These are phyloP conservation scores for Hypocryptadius cinnamomeus DNA, from an alignment of 2,113 vertebrate species.

Conservation along the genomic window DNA sequence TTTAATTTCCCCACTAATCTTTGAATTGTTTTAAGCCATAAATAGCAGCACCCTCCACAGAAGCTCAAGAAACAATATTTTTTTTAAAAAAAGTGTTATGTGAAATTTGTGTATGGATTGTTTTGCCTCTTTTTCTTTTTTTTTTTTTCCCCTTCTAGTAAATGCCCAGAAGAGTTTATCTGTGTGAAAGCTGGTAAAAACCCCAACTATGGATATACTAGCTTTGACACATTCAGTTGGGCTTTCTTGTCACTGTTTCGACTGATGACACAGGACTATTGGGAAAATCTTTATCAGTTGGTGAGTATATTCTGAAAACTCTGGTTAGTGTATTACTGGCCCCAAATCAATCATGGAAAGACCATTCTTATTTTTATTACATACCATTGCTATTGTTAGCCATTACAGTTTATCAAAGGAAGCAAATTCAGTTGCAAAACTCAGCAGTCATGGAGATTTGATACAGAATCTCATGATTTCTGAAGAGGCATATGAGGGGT, in stretches of 20 bases:
- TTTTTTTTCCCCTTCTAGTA: slow-evolving; percentile 48
- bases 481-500: not conserved
- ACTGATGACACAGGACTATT: slow-evolving; percentile 95
- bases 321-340: not conserved
- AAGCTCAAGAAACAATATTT: not conserved
- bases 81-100: not conserved
- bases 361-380: not conserved
- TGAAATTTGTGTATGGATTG: not conserved
- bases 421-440: not conserved
- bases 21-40: not conserved
- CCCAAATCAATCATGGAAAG: not conserved
- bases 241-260: slow-evolving; percentile 93
- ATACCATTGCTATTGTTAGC: not conserved
- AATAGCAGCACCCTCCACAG: not conserved
- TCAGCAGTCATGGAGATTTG: not conserved
- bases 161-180: slow-evolving; percentile 80
- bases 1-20: no score
- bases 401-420: not conserved
- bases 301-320: slow-evolving; percentile 60
- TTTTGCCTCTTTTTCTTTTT: not conserved
- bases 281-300: slow-evolving; percentile 95
- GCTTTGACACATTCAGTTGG: slow-evolving; percentile 94
- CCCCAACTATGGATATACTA: slow-evolving; percentile 91
- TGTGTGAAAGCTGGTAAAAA: slow-evolving; percentile 79
- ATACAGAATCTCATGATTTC: not conserved